Evolutionary conservation across 1,140 invertebrate genomes (phyloP).

Genomic region (Acromyrmex heyeri): DNA sequence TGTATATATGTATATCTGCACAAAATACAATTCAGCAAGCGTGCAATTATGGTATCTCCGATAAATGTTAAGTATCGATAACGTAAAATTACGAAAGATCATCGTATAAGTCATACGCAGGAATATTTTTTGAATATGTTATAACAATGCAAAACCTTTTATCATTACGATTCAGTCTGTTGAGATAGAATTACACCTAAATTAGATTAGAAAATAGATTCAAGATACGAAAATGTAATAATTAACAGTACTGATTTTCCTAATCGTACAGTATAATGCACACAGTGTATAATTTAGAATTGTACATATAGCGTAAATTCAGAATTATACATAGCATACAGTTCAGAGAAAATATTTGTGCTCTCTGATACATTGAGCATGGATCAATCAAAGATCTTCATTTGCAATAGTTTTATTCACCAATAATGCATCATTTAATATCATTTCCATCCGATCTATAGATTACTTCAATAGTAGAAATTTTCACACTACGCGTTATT

Average conservation of each 20-base stretch:
- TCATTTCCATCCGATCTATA: conserved; percentile 54
- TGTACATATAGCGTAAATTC: no score
- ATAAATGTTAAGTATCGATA: conserved; percentile 17
- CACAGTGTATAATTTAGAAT: conserved; percentile 14
- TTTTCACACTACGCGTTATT: conserved; percentile 31
- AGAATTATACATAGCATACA: conserved; percentile 37
- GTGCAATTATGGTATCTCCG: conserved; percentile 44
- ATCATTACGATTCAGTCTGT: conserved; percentile 68
- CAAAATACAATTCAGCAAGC: conserved; percentile 34
- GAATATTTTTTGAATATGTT: neutral
- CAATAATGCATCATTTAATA: neutral
- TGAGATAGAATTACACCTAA: conserved; percentile 63
- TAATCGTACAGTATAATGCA: conserved; percentile 16
- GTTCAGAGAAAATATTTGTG: conserved; percentile 65
- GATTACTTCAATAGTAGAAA: conserved; percentile 36
- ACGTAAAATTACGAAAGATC: conserved; percentile 56
- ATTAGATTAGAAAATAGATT: conserved; percentile 52
- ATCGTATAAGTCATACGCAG: conserved; percentile 25
- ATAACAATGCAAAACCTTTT: conserved; percentile 36
- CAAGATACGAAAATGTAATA: conserved; percentile 34
- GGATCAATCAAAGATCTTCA: conserved; percentile 23
- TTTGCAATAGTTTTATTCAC: conserved; percentile 20
- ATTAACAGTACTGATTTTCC: conserved; percentile 54
- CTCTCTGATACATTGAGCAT: conserved; percentile 45
- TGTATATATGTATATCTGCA: conserved; percentile 18